Base-by-base conservation (phyloP, 2,797 vertebrate species). In the Craterocephalus amniculus region DNA sequence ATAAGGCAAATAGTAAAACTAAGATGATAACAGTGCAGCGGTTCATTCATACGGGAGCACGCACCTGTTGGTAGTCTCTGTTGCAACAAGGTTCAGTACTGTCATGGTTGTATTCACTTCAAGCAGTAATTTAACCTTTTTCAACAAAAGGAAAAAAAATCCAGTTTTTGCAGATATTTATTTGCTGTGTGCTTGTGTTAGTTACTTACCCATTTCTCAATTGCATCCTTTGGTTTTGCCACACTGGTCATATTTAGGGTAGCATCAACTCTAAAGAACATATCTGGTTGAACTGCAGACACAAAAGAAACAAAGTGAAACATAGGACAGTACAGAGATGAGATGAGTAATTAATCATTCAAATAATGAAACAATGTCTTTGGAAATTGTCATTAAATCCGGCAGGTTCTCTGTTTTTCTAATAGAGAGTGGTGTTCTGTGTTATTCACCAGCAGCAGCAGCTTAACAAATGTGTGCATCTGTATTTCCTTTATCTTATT, bases 151-250 rank as follows among this genome's bases (percentile, higher is more conserved):
- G 70, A 1, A 1, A 6, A 68, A 0, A 18, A 9, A 1, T 35
- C 9, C 35, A 43, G 18, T 63, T 4, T 45, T 40, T n/a, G 0
- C 14, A 3, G 8, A 61, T 1, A 7, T 6, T 2, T 1, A 11
- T 52, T 51, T 58, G 0, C 36, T 38, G 6, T 45, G 11, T 5
- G 49, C 0, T 27, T 36, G 1, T 74, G 12, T 49, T 1, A 61
- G 10, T 16, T 9, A 78, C 68, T 85, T 82, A 93, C 91, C 91
- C 88, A 92, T 68, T 55, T 77, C 27, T 76, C 20, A 38, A 91
- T 87, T 0, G 58, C 9, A 0, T 59, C 22, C 18, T 59, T 2
- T 32, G 86, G 86, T 4, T 83, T 55, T 69, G 63, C 3, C 0
- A 54, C 51, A n/a, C 12, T 80, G 1, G 8, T 80, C 55, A 91